Evolutionary conservation across 92 coral and sea anemone species (phyloP).

Genomic region (Pocillopora grandis): DNA sequence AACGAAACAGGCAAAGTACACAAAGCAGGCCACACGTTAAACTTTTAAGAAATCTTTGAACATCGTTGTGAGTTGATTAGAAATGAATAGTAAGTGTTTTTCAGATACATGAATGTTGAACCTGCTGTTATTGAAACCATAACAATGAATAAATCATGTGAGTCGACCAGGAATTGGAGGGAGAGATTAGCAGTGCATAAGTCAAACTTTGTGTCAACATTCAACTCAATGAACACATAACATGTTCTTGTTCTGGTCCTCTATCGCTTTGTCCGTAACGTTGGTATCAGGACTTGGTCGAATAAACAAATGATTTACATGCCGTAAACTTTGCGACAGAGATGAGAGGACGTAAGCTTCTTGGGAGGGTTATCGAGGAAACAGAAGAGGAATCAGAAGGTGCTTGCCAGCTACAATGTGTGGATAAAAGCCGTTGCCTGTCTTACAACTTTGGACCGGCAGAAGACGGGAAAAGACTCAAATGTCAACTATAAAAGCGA

Average conservation of each 20-base stretch:
- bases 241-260: neutral
- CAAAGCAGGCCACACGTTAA: too few species aligned
- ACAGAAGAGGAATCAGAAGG: neutral
- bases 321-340: slow-evolving; percentile 21
- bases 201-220: neutral
- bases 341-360: neutral
- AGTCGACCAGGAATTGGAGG: too few species aligned
- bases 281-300: neutral
- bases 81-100: too few species aligned
- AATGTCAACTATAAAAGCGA: slow-evolving; percentile 19
- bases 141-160: too few species aligned
- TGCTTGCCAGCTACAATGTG: slow-evolving; percentile 8
- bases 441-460: slow-evolving; percentile 31
- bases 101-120: too few species aligned
- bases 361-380: slow-evolving; percentile 10
- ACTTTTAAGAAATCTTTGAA: too few species aligned
- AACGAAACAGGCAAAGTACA: too few species aligned
- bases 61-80: too few species aligned
- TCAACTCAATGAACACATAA: too few species aligned
- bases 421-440: slow-evolving; percentile 1
- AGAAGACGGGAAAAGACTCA: neutral
- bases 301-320: neutral
- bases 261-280: neutral
- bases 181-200: too few species aligned
- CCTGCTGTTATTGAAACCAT: too few species aligned